Evolutionary conservation across 2,113 vertebrate species (phyloP).

Genomic region (Gallinago undulata): DNA sequence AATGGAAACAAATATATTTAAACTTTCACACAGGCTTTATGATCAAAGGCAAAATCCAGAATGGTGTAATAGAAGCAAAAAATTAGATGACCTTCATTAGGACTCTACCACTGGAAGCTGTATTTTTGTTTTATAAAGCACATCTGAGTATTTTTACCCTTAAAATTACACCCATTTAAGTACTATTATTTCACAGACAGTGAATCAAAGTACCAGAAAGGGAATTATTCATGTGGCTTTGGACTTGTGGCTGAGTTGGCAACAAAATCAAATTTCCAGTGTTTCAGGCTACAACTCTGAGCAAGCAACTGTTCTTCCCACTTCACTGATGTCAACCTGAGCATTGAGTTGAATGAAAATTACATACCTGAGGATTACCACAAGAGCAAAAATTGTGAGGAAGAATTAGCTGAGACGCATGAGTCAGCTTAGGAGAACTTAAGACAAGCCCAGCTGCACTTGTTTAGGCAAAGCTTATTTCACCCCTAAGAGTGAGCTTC

Average conservation of each 20-base stretch:
- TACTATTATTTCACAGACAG: not conserved
- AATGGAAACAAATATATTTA: not conserved
- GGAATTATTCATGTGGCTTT: not conserved
- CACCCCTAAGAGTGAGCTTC: not conserved
- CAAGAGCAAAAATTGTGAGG: not conserved
- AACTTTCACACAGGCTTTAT: not conserved
- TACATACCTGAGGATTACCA: not conserved
- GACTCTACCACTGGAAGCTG: not conserved
- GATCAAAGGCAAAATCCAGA: not conserved
- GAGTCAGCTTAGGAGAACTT: not conserved
- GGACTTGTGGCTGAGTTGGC: not conserved
- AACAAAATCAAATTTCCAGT: not conserved
- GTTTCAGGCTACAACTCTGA: not conserved
- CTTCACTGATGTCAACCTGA: not conserved
- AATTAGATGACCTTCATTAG: not conserved
- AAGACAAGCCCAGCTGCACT: not conserved
- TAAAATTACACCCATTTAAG: not conserved
- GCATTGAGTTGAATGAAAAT: not conserved
- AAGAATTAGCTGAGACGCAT: not conserved
- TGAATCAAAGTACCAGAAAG: not conserved
- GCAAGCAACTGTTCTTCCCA: not conserved
- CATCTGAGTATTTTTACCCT: not conserved
- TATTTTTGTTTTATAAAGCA: not conserved
- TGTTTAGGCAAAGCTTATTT: conserved; percentile 6
- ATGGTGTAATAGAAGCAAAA: not conserved